phyloP scores from a whole-genome alignment of 2,113 vertebrate genomes.

The Eira barbara region DNA sequence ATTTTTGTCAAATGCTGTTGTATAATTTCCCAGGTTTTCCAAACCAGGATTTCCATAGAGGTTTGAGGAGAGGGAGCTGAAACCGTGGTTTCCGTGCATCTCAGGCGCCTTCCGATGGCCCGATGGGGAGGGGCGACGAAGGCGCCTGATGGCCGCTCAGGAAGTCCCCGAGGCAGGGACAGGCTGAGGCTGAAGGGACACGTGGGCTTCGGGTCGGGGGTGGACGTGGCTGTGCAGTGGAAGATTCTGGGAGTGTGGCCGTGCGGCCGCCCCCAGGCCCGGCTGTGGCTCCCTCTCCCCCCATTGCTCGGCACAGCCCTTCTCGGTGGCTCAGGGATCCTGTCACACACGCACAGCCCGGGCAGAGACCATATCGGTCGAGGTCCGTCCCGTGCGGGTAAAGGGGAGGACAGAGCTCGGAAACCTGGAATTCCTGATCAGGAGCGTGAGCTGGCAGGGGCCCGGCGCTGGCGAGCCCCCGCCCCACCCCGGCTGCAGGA shows the following conservation, averaged over 20 bases:
- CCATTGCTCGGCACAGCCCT: accelerated
- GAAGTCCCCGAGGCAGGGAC: neutral
- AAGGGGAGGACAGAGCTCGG: neutral
- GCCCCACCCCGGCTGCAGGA: neutral
- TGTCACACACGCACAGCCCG: neutral
- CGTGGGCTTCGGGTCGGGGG: neutral
- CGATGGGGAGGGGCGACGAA: accelerated
- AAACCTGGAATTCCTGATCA: neutral
- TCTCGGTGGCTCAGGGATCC: neutral
- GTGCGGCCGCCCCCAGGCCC: too few relatives aligned
- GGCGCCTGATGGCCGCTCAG: neutral
- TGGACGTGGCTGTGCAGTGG: neutral
- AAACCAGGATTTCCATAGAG: neutral
- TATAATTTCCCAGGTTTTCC: neutral
- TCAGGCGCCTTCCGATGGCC: neutral
- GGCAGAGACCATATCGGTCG: accelerated
- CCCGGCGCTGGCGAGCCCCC: neutral
- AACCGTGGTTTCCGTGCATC: accelerated
- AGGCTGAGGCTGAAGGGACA: neutral
- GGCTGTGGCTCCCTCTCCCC: too few relatives aligned
- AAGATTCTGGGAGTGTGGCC: too few relatives aligned
- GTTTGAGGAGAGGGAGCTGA: too few relatives aligned
- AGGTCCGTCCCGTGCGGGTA: neutral
- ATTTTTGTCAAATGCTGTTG: neutral
- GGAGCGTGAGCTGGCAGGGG: neutral